Percentiles rank a stretch among this genome's conserved stretches.
These are phyloP conservation scores for Chironomus tepperi DNA, from an alignment of 1,140 invertebrate genomes.

Conservation along the genomic window DNA sequence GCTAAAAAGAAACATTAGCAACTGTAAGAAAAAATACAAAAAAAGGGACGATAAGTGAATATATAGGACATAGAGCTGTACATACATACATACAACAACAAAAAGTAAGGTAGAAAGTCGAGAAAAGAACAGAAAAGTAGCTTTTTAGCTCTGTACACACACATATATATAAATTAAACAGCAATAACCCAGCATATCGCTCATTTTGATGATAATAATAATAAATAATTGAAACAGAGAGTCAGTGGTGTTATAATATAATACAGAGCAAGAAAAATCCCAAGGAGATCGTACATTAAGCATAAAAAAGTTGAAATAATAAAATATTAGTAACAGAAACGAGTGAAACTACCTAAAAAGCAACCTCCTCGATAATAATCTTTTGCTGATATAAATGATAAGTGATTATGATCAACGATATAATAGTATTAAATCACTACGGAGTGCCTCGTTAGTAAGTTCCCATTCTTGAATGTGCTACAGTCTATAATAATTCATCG, in stretches of 20 bases:
- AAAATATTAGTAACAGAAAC: conserved; percentile 3
- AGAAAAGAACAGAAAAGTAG: neutral
- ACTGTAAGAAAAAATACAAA: too few relatives aligned
- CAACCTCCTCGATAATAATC: neutral
- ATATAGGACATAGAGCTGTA: too few relatives aligned
- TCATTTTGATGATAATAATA: conserved; percentile 15
- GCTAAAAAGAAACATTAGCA: neutral
- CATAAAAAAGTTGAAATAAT: neutral
- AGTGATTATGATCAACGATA: conserved; percentile 18
- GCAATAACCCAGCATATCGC: conserved; percentile 5
- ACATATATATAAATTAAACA: neutral
- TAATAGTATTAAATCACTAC: conserved; percentile 20
- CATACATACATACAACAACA: too few relatives aligned
- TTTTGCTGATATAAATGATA: conserved; percentile 10
- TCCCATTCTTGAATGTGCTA: neutral
- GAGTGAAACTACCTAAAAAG: neutral
- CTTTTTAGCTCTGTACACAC: conserved; percentile 2
- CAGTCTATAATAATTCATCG: neutral
- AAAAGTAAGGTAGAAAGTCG: neutral
- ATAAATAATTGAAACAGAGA: conserved; percentile 9
- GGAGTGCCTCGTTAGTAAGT: conserved; percentile 22
- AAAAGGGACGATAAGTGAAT: too few relatives aligned
- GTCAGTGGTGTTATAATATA: neutral
- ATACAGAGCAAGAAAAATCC: neutral
- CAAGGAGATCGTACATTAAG: neutral